Conservation (phyloP, 2,888 invertebrate genomes). For the Mesoligia furuncula region DNA sequence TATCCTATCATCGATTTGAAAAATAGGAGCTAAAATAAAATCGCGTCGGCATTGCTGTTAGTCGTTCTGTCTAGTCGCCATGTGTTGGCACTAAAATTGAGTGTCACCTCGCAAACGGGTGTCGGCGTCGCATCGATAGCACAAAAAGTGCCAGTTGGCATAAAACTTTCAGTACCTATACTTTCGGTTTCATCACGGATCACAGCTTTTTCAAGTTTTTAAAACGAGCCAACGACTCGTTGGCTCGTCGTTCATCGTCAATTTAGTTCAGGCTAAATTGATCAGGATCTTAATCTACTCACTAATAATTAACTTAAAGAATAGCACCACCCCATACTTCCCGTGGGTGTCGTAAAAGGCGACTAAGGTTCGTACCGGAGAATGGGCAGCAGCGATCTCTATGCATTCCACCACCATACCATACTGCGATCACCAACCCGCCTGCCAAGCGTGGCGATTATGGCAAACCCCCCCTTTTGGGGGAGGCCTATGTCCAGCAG, state of each 20-base stretch:
- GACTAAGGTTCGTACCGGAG: too few relatives aligned
- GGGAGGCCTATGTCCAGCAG: too few relatives aligned
- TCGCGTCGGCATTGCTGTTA: not conserved
- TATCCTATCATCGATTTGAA: not conserved
- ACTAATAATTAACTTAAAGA: too few relatives aligned
- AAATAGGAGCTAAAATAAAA: conserved; percentile 5
- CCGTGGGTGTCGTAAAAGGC: too few relatives aligned
- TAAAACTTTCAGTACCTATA: conserved; percentile 2
- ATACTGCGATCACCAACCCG: too few relatives aligned
- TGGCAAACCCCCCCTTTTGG: too few relatives aligned
- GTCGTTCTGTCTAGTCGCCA: conserved; percentile 21
- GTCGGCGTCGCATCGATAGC: conserved; percentile 16
- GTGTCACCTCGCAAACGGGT: conserved; percentile 17
- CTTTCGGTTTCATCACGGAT: conserved; percentile 23
- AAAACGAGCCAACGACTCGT: not conserved
- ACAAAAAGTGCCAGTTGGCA: conserved; percentile 8
- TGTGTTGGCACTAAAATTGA: conserved; percentile 40
- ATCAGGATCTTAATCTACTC: not conserved
- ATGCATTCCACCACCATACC: too few relatives aligned
- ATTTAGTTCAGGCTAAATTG: not conserved
- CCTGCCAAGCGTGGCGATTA: too few relatives aligned
- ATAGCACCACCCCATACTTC: too few relatives aligned
- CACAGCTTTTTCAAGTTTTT: conserved; percentile 3
- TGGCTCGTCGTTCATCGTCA: not conserved
- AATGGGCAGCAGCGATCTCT: too few relatives aligned